A percentile compares a stretch with the other conserved stretches of the same genome.
These are phyloP conservation scores for Triplophysa siluroides DNA, from an alignment of 2,113 vertebrate genomes.

Conservation along the genomic window DNA sequence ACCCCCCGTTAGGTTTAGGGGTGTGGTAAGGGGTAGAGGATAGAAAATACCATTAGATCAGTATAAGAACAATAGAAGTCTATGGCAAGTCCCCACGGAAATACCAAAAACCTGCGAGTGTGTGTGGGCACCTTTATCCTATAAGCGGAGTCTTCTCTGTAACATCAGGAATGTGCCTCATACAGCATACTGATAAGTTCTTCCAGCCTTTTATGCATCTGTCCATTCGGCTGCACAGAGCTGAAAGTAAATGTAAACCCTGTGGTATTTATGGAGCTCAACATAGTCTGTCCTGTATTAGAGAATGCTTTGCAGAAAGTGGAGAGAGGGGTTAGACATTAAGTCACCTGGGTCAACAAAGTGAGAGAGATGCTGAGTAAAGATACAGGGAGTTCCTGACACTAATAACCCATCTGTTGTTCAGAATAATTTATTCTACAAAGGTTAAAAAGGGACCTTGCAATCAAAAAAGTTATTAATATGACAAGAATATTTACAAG, in stretches of 20 bases:
- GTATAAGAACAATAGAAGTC: no score
- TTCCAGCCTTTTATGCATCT: not conserved
- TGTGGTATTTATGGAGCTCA: constrained; percentile 31
- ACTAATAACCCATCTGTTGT: not conserved
- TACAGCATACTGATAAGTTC: not conserved
- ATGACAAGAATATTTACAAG: no score
- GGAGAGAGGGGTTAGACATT: constrained; percentile 6
- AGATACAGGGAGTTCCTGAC: not conserved
- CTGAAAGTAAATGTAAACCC: constrained; percentile 16
- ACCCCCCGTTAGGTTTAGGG: no score
- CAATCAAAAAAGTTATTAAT: no score
- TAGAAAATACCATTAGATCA: no score
- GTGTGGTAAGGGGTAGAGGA: no score
- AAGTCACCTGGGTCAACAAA: constrained; percentile 19
- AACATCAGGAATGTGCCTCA: constrained; percentile 32
- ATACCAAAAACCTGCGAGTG: not conserved
- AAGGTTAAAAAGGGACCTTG: no score
- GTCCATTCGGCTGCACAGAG: constrained; percentile 19
- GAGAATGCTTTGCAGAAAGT: not conserved
- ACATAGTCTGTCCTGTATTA: constrained; percentile 25
- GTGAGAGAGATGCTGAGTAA: not conserved
- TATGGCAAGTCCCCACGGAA: no score
- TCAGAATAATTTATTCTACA: no score
- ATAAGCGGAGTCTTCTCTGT: not conserved
- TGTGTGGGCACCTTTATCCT: not conserved